A percentile compares a stretch with the other conserved stretches of the same genome.
These are phyloP conservation scores for Mycetomoellerius zeteki DNA, from an alignment of 1,140 invertebrate species.

Conservation along the genomic window DNA sequence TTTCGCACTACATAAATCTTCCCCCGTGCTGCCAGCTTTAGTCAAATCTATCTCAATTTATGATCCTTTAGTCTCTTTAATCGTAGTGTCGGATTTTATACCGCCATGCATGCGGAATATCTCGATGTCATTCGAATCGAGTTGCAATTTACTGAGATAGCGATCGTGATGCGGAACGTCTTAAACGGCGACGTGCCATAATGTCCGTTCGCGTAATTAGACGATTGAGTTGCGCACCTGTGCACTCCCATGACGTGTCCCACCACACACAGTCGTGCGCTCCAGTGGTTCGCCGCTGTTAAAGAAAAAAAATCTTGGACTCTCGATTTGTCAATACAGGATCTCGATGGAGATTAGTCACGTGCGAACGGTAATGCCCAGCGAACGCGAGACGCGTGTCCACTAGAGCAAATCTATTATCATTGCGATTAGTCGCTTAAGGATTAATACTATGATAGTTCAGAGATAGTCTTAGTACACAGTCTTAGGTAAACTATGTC, in stretches of 20 bases:
- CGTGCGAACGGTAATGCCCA: constrained; percentile 74
- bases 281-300: constrained; percentile 37
- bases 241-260: constrained; percentile 76
- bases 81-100: background rate
- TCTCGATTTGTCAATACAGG: constrained; percentile 81
- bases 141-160: background rate
- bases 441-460: constrained; percentile 25
- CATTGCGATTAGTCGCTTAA: constrained; percentile 44
- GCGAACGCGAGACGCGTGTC: constrained; percentile 65
- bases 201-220: constrained; percentile 77
- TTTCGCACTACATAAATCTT: constrained; percentile 58
- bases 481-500: background rate
- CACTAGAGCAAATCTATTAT: constrained; percentile 49
- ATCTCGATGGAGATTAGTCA: constrained; percentile 81
- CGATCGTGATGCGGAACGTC: constrained; percentile 62
- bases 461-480: constrained; percentile 10
- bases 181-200: constrained; percentile 75
- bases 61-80: constrained; percentile 23
- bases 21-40: constrained; percentile 14
- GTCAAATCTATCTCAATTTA: constrained; percentile 50
- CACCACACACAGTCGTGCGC: constrained; percentile 32
- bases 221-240: constrained; percentile 78
- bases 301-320: constrained; percentile 64
- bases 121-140: constrained; percentile 2
- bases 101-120: constrained; percentile 8